Conservation (phyloP, 2,888 invertebrate species). For the Atherix ibis region DNA sequence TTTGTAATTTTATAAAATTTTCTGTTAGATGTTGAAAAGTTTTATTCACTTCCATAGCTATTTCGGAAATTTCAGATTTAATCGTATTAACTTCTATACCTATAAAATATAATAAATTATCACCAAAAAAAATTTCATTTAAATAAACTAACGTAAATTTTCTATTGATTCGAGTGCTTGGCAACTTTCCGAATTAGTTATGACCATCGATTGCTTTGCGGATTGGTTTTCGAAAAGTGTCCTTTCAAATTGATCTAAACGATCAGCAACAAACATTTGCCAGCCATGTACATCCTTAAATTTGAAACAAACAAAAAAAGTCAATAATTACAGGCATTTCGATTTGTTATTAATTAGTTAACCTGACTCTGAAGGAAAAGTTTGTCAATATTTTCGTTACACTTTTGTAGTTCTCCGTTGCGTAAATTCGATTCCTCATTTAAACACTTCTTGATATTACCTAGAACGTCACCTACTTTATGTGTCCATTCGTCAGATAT, state of each 20-base stretch:
- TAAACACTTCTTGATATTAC: slow-evolving; percentile 34
- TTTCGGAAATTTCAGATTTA: too few species aligned
- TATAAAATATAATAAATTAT: too few species aligned
- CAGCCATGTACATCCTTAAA: slow-evolving; percentile 10
- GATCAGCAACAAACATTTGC: slow-evolving; percentile 5
- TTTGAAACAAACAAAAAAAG: slow-evolving; percentile 6
- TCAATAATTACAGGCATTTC: background rate
- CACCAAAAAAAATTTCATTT: too few species aligned
- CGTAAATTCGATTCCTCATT: slow-evolving; percentile 38
- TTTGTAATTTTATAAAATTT: too few species aligned
- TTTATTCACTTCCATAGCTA: too few species aligned
- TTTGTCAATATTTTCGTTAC: slow-evolving; percentile 38
- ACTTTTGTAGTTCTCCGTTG: slow-evolving; percentile 37
- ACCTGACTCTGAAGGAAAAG: slow-evolving; percentile 33
- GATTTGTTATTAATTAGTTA: background rate
- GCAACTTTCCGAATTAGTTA: too few species aligned
- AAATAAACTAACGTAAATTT: too few species aligned
- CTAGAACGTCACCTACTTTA: slow-evolving; percentile 25
- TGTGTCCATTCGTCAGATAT: slow-evolving; percentile 28
- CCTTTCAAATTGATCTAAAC: slow-evolving; percentile 10
- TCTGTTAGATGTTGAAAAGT: too few species aligned
- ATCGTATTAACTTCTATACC: too few species aligned
- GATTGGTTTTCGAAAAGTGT: slow-evolving; percentile 8
- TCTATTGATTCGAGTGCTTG: slow-evolving; percentile 5
- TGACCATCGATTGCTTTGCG: slow-evolving; percentile 1